Conservation (phyloP, 1,140 invertebrate genomes). For the Spodoptera litura region DNA sequence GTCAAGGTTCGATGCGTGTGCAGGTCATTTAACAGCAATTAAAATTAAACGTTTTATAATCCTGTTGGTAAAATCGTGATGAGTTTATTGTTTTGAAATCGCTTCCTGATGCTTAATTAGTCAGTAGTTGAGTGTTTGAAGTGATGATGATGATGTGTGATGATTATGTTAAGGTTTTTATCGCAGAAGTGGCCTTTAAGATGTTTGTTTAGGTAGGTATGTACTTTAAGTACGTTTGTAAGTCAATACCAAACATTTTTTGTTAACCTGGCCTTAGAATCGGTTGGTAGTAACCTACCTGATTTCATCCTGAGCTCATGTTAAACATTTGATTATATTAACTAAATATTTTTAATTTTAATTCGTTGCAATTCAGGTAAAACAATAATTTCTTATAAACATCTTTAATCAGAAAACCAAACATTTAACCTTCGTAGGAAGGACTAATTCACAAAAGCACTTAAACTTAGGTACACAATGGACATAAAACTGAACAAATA, state of each 20-base stretch:
- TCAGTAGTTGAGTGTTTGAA: constrained; percentile 16
- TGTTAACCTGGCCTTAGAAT: too few species aligned
- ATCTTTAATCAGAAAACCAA: too few species aligned
- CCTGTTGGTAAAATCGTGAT: constrained; percentile 17
- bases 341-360: too few species aligned
- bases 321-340: too few species aligned
- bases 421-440: too few species aligned
- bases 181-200: background rate
- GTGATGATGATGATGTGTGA: background rate
- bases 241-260: too few species aligned
- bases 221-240: too few species aligned
- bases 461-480: background rate
- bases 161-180: constrained; percentile 11
- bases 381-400: too few species aligned
- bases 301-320: too few species aligned
- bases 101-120: constrained; percentile 42
- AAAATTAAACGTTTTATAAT: constrained; percentile 24
- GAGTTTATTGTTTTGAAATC: constrained; percentile 38
- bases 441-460: background rate
- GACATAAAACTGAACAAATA: constrained; percentile 17
- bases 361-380: too few species aligned
- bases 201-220: background rate
- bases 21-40: constrained; percentile 18
- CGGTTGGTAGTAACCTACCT: too few species aligned
- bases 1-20: constrained; percentile 35